Conservation (phyloP, 2,888 invertebrate genomes). For the Aleiodes testaceus region DNA sequence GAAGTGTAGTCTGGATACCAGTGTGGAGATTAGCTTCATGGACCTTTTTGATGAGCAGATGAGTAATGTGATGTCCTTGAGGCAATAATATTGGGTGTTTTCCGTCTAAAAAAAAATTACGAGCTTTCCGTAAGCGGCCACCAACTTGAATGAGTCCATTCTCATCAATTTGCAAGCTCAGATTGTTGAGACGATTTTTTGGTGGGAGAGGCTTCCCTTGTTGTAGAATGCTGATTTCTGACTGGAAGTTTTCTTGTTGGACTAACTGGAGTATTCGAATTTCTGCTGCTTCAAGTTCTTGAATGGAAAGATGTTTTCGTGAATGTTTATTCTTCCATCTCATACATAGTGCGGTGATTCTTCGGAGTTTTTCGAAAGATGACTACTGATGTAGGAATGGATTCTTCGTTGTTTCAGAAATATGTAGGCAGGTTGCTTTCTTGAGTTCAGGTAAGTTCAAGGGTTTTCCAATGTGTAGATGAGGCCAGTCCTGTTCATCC, state of each 20-base stretch:
- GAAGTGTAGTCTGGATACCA: conserved; percentile 47
- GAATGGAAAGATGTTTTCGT: conserved; percentile 1
- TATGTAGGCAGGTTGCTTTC: background rate
- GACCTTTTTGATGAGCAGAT: conserved; percentile 22
- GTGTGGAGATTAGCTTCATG: conserved; percentile 42
- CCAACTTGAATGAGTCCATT: conserved; percentile 52
- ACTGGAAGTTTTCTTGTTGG: conserved; percentile 32
- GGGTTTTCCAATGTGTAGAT: background rate
- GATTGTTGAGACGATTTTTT: conserved; percentile 45
- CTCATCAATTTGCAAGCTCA: conserved; percentile 52
- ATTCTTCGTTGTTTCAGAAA: background rate
- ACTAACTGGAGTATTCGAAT: conserved; percentile 28
- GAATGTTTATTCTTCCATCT: conserved; percentile 32
- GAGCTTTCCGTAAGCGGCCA: conserved; percentile 24
- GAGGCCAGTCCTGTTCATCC: conserved; percentile 32
- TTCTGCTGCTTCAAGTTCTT: conserved; percentile 30
- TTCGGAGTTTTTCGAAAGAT: background rate
- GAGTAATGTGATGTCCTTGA: conserved; percentile 30
- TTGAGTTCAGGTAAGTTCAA: background rate
- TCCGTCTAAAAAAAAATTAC: conserved; percentile 16
- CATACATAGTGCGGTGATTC: conserved; percentile 37
- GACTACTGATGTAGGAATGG: background rate
- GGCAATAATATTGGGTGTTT: conserved; percentile 38
- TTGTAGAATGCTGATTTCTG: conserved; percentile 35
- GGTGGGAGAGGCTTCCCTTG: conserved; percentile 34